phyloP scores from a whole-genome alignment of 2,113 vertebrate species.

The Ceyx cyanopectus region DNA sequence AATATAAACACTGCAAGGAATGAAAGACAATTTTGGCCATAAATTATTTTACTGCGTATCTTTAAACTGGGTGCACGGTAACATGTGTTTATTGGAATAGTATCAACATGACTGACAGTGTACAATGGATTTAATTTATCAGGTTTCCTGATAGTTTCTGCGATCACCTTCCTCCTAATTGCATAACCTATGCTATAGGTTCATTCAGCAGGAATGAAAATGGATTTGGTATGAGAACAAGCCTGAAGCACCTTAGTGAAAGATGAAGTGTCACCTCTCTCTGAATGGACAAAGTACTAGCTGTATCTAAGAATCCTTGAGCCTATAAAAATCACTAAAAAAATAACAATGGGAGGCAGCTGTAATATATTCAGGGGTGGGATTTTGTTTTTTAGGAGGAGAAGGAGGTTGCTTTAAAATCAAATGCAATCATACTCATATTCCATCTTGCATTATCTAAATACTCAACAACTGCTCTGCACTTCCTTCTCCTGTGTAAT shows the following conservation, averaged over 20 bases:
- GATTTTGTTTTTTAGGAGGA: not conserved
- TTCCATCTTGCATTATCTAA: conserved; percentile 15
- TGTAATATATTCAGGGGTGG: not conserved
- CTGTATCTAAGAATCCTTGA: not conserved
- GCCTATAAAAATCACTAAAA: conserved; percentile 7
- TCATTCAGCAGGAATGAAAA: conserved; percentile 35
- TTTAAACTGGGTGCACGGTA: not conserved
- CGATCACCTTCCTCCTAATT: conserved; percentile 49
- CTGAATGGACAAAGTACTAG: not conserved
- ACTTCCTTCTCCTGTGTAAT: not conserved
- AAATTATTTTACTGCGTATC: conserved; percentile 6
- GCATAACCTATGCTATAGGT: conserved; percentile 33
- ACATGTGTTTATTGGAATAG: conserved; percentile 15
- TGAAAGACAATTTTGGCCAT: not conserved
- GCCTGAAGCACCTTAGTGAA: conserved; percentile 24
- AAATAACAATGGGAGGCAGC: not conserved
- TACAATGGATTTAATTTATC: not conserved
- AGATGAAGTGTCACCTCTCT: conserved; percentile 8
- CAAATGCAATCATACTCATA: not conserved
- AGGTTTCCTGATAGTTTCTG: not conserved
- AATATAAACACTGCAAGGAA: not conserved
- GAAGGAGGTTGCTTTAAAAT: conserved; percentile 7
- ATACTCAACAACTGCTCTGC: not conserved
- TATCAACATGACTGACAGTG: not conserved
- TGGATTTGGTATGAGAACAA: conserved; percentile 36